Percentiles rank a stretch among this genome's conserved stretches.
Evolutionary conservation across 2,797 vertebrate genomes (phyloP).

Genomic region (Labeo calbasu): DNA sequence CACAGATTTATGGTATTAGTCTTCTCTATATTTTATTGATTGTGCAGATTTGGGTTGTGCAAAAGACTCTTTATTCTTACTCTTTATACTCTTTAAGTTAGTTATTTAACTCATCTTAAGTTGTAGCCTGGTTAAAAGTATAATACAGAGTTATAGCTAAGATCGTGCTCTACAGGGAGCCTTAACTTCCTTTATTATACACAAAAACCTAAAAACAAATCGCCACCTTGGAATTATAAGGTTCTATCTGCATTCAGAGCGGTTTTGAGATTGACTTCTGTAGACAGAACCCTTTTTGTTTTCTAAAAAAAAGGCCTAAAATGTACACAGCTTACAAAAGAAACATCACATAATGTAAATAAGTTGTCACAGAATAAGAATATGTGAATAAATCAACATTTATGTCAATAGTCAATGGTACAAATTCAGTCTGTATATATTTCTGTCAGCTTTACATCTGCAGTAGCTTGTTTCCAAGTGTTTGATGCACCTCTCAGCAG

Average conservation of each 20-base stretch:
- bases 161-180: too few species aligned
- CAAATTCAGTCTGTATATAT: background rate
- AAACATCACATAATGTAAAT: too few species aligned
- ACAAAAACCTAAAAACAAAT: background rate
- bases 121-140: background rate
- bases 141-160: background rate
- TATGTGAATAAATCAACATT: too few species aligned
- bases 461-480: background rate
- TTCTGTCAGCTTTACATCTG: background rate
- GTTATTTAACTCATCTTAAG: conserved; percentile 6
- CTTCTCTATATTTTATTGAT: conserved; percentile 28
- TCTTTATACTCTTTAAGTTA: background rate
- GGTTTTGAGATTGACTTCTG: too few species aligned
- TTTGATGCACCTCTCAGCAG: background rate
- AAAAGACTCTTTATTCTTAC: background rate
- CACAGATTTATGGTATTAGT: conserved; percentile 49
- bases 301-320: too few species aligned
- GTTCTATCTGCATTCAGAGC: too few species aligned
- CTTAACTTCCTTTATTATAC: background rate
- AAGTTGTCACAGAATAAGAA: too few species aligned
- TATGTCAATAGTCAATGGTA: background rate
- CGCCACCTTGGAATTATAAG: too few species aligned
- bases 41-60: background rate
- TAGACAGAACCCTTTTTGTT: too few species aligned
- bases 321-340: too few species aligned